Evolutionary conservation across 2,797 vertebrate species (phyloP), one percentile per base, ranked within the genome.

Genomic region (Chaetophractus vellerosus): DNA sequence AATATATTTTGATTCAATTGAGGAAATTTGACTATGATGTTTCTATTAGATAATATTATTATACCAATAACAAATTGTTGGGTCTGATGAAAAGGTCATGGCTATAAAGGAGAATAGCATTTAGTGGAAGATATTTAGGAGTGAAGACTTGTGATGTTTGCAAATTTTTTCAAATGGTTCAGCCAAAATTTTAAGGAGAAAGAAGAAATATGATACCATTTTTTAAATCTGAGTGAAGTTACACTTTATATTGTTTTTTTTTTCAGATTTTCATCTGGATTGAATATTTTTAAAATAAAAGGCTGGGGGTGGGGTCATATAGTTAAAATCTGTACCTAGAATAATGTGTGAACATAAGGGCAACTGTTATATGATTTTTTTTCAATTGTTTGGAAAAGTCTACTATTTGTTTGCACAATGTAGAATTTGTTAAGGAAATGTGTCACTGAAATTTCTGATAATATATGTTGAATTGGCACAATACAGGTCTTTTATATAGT

Each of bases 251-350:
- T 45, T 45, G 45, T 45, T 8, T 48, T 36, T 41, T 33, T 21
- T 88, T 83, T 69, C 16, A 45, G 6, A 4, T 61, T 50, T 66
- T 57, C 64, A 15, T 10, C 7, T 93, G 3, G 9, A 57, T 66
- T 80, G 23, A n/a, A 89, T 59, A 71, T 19, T 24, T 94, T 89
- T 38, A 15, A 87, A 50, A 3, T 36, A 78, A 82, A 89, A 80
- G 21, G 0, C 2, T 14, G 2, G 38, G 2, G 11, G 26, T 38
- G 41, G 66, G 38, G 38, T 38, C 0, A 19, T 15, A 89, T 50
- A 78, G 0, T 38, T 76, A 59, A 83, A 72, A 61, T 64, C 23
- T 41, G n/a, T 88, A 24, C 38, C 28, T 76, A 82, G 31, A 76
- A 75, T 57, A 72, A 80, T 82, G 10, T 79, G 3, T 82, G 38